These are phyloP conservation scores for Illadopsis cleaveri DNA, from an alignment of 2,113 vertebrate genomes.

Conservation along the genomic window DNA sequence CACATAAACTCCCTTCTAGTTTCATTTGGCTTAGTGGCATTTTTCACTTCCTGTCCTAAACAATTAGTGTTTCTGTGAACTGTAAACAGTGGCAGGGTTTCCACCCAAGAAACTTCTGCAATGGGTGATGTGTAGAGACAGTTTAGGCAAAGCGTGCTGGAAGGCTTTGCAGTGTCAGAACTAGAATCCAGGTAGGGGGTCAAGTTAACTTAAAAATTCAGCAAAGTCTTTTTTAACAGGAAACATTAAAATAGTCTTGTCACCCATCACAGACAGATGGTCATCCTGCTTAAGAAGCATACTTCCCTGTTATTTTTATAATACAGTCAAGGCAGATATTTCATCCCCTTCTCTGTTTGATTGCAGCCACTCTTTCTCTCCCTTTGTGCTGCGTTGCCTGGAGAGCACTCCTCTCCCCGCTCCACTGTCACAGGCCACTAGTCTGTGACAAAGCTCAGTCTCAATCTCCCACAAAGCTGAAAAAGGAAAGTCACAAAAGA, in stretches of 20 bases:
- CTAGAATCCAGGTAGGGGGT: neutral
- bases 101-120: neutral
- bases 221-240: neutral
- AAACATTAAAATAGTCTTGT: neutral
- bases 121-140: neutral
- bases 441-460: constrained; percentile 59
- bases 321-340: neutral
- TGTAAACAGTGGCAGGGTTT: neutral
- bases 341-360: neutral
- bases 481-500: constrained; percentile 60
- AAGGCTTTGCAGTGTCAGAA: neutral
- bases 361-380: neutral
- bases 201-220: neutral
- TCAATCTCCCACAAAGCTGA: constrained; percentile 51
- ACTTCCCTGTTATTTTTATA: constrained; percentile 1
- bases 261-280: neutral
- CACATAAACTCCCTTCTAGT: neutral
- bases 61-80: neutral
- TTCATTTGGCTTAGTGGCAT: neutral
- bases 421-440: constrained; percentile 58
- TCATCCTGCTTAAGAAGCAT: neutral
- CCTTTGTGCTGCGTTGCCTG: constrained; percentile 43
- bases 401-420: constrained; percentile 30
- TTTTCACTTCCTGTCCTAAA: constrained; percentile 28
- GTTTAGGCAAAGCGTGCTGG: neutral